Evolutionary conservation across 1,140 invertebrate genomes (phyloP).

Genomic region (Subanguina moxae): DNA sequence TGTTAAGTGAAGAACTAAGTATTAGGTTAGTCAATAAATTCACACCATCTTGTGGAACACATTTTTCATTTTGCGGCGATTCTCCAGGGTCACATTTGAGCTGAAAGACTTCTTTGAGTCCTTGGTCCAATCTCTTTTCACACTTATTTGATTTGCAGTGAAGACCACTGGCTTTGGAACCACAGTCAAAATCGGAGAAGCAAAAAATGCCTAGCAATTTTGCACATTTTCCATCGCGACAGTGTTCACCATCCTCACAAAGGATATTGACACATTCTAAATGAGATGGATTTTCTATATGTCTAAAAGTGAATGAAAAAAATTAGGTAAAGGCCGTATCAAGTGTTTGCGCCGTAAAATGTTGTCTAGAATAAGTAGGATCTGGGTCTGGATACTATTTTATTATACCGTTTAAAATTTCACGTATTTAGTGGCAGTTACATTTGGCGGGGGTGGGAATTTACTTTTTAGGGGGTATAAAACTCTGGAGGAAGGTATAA

Average conservation of each 20-base stretch:
- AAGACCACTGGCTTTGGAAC: conserved; percentile 31
- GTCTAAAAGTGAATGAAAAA: background rate
- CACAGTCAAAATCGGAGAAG: conserved; percentile 53
- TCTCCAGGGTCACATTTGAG: conserved; percentile 40
- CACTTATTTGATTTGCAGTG: conserved; percentile 46
- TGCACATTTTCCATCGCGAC: conserved; percentile 49
- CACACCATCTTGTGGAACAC: conserved; percentile 40
- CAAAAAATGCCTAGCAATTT: conserved; percentile 46
- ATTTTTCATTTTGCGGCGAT: conserved; percentile 33
- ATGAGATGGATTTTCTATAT: background rate
- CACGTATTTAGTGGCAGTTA: too few species aligned
- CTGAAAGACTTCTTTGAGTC: background rate
- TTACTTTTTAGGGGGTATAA: too few species aligned
- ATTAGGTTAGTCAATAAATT: conserved; percentile 2
- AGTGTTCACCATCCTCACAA: conserved; percentile 51
- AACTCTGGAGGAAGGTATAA: too few species aligned
- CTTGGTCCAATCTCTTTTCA: conserved; percentile 23
- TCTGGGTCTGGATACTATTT: too few species aligned
- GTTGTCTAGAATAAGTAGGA: too few species aligned
- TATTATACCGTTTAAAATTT: too few species aligned
- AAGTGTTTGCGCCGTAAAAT: too few species aligned
- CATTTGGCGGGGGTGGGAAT: too few species aligned
- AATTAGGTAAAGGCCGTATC: too few species aligned
- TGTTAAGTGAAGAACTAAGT: background rate
- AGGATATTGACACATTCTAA: conserved; percentile 48